A percentile compares a stretch with the other conserved stretches of the same genome.
These are phyloP conservation scores for Drosophila aldrichi DNA, from an alignment of 2,888 invertebrate genomes.

Conservation along the genomic window DNA sequence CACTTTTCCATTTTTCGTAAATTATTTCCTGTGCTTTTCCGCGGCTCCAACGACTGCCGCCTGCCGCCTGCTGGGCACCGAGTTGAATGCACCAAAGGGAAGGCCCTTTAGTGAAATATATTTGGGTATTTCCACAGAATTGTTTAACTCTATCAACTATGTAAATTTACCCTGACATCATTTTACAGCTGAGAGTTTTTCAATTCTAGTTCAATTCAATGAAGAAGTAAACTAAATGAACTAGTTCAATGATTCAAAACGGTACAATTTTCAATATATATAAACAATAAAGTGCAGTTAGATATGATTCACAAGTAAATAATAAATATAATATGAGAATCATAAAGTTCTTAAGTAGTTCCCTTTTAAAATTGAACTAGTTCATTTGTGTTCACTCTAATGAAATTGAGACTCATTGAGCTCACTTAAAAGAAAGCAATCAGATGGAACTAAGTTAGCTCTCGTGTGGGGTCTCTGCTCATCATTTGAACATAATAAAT, in stretches of 20 bases:
- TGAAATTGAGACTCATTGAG: neutral
- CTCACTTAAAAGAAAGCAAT: neutral
- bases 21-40: constrained; percentile 67
- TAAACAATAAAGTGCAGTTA: too few relatives aligned
- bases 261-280: neutral
- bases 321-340: too few relatives aligned
- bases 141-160: neutral
- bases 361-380: neutral
- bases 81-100: constrained; percentile 49
- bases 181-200: neutral
- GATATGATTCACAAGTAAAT: too few relatives aligned
- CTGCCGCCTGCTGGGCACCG: constrained; percentile 16
- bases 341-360: too few relatives aligned
- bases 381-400: neutral
- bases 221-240: neutral
- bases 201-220: neutral
- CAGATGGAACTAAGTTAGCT: neutral
- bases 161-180: constrained; percentile 2
- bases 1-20: constrained; percentile 57
- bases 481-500: neutral
- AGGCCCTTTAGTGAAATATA: neutral
- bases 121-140: constrained; percentile 5
- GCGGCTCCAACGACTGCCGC: constrained; percentile 26
- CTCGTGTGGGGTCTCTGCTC: constrained; percentile 40
- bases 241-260: neutral